A percentile compares a stretch with the other conserved stretches of the same genome.
These are phyloP conservation scores for cat (Felis catus) DNA, from an alignment of 2,113 vertebrate genomes.

Conservation along the genomic window F.catus_Fca126_mat1.0 CM031413.1:53220501-53221000, in stretches of 20 bases:
- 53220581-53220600: neutral
- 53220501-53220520: neutral
- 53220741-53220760: neutral
- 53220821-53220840: neutral
- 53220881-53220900: neutral
- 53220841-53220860: neutral
- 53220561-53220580: constrained; percentile 26
- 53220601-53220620: neutral
- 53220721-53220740: neutral
- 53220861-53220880: neutral
- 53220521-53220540: neutral
- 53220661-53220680: neutral
- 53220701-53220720: neutral
- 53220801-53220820: neutral
- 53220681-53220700: neutral
- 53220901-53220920: neutral
- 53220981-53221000: neutral
- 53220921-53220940: neutral
- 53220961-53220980: neutral
- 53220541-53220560: neutral
- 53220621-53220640: constrained; percentile 26
- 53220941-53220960: neutral
- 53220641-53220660: neutral
- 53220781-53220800: neutral
- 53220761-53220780: neutral